Base-by-base conservation (phyloP, 1,140 invertebrate species). In the Sycophila sp. region DNA sequence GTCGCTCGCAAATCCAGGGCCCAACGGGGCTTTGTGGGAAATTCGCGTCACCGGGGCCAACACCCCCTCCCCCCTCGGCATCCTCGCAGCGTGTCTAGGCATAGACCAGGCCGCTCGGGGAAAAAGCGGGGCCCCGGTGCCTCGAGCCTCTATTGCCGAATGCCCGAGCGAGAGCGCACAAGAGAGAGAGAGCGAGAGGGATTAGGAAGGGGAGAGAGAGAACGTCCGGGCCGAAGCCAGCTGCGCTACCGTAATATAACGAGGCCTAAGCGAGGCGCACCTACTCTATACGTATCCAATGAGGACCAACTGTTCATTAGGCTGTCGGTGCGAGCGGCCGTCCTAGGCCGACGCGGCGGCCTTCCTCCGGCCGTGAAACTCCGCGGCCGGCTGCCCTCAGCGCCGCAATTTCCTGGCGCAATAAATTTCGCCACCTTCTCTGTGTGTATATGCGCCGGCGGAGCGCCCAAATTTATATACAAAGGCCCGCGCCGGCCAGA, bases 221-320 rank as follows among this genome's bases (percentile, higher is more conserved):
- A 73, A 69, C 72, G 40, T 26, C 73, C 65, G 73, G 74, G 77
- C 76, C 72, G 75, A 80, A n/a, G 80, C 79, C 81, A 84, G 83
- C 81, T 83, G 82, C 80, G 74, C 78, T 73, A 78, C 75, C 71
- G 76, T 81, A 81, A 81, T 77, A 78, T 81, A 82, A 80, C 82
- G 76, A 83, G 77, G 30, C 1, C 34, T 17, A 26, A 40, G 56
- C 42, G 74, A 75, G 73, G 78, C 77, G 77, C 80, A 76, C 77
- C 78, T 81, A 82, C 79, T 77, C 13, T 22, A 49, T 7, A 22
- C n/a, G 17, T 49, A 53, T 53, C 49, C 49, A 53, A 53, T 53
- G 49, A 78, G 74, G 78, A 71, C 80, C 82, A 83, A 85, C 82
- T 83, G 81, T 85, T 85, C 82, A 84, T 84, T 84, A 83, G 77